phyloP scores from a whole-genome alignment of 2,797 vertebrate species.

The Pangasius macronema region DNA sequence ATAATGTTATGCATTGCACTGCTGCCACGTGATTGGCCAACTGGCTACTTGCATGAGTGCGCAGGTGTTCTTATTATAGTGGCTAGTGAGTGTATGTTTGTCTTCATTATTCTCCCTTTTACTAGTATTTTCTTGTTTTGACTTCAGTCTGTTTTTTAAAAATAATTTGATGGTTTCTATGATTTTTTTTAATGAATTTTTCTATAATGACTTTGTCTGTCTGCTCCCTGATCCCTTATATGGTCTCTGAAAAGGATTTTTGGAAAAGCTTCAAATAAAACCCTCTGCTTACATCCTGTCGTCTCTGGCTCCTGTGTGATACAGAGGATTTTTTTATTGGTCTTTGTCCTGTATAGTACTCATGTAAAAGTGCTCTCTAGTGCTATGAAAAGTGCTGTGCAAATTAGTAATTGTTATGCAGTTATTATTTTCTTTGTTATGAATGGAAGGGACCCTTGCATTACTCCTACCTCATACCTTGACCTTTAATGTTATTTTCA shows the following conservation, averaged over 20 bases:
- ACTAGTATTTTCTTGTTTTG: not conserved
- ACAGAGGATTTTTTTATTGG: slow-evolving; percentile 5
- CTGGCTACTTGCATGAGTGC: not conserved
- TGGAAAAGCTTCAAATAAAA: slow-evolving; percentile 19
- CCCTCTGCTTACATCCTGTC: not conserved
- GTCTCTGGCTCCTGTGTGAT: slow-evolving; percentile 37
- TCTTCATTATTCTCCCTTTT: not conserved
- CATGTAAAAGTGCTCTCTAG: slow-evolving; percentile 12
- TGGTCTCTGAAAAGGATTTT: slow-evolving; percentile 14
- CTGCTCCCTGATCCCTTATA: slow-evolving; percentile 10
- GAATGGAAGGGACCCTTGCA: slow-evolving; percentile 4
- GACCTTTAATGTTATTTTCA: slow-evolving; percentile 9
- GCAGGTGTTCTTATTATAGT: not conserved
- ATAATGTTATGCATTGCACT: not conserved
- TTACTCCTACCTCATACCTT: not conserved
- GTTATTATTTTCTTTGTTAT: slow-evolving; percentile 14
- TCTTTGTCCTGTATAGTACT: slow-evolving; percentile 24
- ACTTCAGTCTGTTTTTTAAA: not conserved
- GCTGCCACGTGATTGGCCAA: not conserved
- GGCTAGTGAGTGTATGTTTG: not conserved
- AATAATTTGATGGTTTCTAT: not conserved
- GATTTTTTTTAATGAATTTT: not conserved
- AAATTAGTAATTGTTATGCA: slow-evolving; percentile 17
- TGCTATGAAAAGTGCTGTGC: not conserved
- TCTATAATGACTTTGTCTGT: slow-evolving; percentile 17